phyloP scores from a whole-genome alignment of 2,797 vertebrate genomes.

The Mormyrus proboscirostris region DNA sequence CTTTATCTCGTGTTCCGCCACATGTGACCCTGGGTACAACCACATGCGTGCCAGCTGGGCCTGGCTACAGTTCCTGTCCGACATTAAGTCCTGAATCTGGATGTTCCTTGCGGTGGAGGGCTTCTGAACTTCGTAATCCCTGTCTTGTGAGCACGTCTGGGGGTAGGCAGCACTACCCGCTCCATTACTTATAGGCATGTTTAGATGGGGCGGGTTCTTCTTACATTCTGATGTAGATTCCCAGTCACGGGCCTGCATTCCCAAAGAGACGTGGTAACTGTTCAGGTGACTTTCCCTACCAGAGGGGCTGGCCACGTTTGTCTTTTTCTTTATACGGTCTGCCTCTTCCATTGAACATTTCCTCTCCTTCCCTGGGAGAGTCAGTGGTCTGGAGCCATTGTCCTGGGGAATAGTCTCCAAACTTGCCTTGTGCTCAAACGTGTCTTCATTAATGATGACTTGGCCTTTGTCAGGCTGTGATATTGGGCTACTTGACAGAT shows the following conservation, averaged over 20 bases:
- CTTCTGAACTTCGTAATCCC: slow-evolving; percentile 1
- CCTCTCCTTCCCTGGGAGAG: slow-evolving; percentile 23
- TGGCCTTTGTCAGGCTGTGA: not conserved
- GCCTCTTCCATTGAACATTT: not conserved
- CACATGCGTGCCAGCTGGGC: not conserved
- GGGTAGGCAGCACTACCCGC: slow-evolving; percentile 13
- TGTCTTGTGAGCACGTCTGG: not conserved
- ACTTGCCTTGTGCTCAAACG: not conserved
- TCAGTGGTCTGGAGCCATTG: slow-evolving; percentile 28
- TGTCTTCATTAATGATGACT: not conserved
- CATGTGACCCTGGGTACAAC: not conserved
- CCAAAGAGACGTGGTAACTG: not conserved
- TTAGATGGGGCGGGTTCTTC: not conserved
- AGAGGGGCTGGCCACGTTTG: not conserved
- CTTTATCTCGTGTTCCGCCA: slow-evolving; percentile 17
- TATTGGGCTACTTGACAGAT: not conserved
- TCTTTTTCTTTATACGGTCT: not conserved
- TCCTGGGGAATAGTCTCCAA: not conserved
- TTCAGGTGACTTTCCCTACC: slow-evolving; percentile 17
- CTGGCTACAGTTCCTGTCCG: slow-evolving; percentile 14
- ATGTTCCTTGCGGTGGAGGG: not conserved
- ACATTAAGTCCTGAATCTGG: slow-evolving; percentile 7
- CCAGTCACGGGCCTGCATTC: not conserved
- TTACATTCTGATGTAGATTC: not conserved
- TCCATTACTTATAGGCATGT: not conserved